These are phyloP conservation scores for Pollenia angustigena DNA, from an alignment of 2,888 invertebrate genomes.

Conservation along the genomic window DNA sequence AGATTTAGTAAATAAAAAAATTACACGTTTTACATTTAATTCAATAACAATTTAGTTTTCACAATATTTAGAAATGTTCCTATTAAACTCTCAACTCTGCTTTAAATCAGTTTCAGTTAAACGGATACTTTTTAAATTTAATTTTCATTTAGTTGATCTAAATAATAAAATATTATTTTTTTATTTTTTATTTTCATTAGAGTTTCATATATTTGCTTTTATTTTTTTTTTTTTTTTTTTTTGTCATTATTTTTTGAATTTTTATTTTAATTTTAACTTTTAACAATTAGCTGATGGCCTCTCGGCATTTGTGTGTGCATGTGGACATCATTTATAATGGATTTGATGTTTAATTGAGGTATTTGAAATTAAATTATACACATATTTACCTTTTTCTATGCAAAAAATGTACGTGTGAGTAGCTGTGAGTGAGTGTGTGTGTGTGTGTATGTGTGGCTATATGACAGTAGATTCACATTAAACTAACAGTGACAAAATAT, in stretches of 20 bases:
- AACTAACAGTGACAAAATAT: slow-evolving; percentile 47
- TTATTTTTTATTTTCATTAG: slow-evolving; percentile 11
- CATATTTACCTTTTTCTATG: slow-evolving; percentile 45
- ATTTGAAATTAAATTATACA: slow-evolving; percentile 62
- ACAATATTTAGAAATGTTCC: too few species aligned
- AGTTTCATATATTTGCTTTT: slow-evolving; percentile 19
- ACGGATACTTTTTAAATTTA: neutral
- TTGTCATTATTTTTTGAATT: neutral
- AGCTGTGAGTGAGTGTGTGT: neutral
- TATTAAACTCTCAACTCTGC: neutral
- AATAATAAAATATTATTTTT: neutral
- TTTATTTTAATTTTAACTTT: slow-evolving; percentile 7
- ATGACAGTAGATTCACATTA: slow-evolving; percentile 8
- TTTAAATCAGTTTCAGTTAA: neutral
- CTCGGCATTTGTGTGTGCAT: slow-evolving; percentile 11
- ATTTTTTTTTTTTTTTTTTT: too few species aligned
- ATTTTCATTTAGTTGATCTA: slow-evolving; percentile 34
- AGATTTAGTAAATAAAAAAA: too few species aligned
- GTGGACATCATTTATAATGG: slow-evolving; percentile 53
- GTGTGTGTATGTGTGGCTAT: slow-evolving; percentile 49
- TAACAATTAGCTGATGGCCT: slow-evolving; percentile 49
- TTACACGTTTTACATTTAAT: too few species aligned
- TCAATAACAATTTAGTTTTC: too few species aligned
- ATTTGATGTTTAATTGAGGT: slow-evolving; percentile 64
- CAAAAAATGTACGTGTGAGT: slow-evolving; percentile 40